Conservation (phyloP, 2,113 vertebrate genomes). For the Gymnobelideus leadbeateri region DNA sequence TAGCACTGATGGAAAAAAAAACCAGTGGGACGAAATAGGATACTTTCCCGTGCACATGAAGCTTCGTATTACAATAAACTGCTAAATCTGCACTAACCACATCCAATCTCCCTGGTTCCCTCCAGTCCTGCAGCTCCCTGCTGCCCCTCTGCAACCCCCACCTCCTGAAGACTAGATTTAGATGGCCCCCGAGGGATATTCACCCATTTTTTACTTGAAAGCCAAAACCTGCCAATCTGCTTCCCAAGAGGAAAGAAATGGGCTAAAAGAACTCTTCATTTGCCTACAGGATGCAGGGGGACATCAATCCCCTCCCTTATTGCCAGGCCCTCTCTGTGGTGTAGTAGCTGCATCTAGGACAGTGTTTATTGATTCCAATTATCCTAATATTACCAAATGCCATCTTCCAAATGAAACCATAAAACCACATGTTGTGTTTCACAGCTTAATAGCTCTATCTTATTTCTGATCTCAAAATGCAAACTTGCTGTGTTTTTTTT, state of each 20-base stretch:
- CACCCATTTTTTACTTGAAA: constrained; percentile 76
- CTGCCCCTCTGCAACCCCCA: constrained; percentile 52
- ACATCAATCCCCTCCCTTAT: constrained; percentile 75
- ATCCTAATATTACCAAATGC: constrained; percentile 61
- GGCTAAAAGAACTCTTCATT: constrained; percentile 58
- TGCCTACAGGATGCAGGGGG: constrained; percentile 66
- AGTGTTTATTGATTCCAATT: constrained; percentile 68
- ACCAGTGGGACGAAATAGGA: constrained; percentile 67
- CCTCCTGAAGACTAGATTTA: constrained; percentile 15
- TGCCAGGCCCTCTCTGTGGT: constrained; percentile 71
- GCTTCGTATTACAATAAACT: constrained; percentile 66
- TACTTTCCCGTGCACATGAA: constrained; percentile 61
- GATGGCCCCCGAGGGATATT: constrained; percentile 57
- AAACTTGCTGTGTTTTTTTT: not conserved
- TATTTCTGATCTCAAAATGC: constrained; percentile 55
- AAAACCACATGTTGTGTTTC: constrained; percentile 67
- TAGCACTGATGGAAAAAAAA: constrained; percentile 69
- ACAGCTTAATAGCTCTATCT: constrained; percentile 66
- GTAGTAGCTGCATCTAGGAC: constrained; percentile 67
- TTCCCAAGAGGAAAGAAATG: constrained; percentile 69
- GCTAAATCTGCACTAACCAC: constrained; percentile 53
- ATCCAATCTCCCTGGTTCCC: constrained; percentile 12
- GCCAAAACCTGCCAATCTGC: constrained; percentile 71
- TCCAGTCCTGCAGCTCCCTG: constrained; percentile 9
- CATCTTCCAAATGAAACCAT: constrained; percentile 65